Evolutionary conservation across 2,113 vertebrate species (phyloP).

Genomic region (Tiliqua scincoides): DNA sequence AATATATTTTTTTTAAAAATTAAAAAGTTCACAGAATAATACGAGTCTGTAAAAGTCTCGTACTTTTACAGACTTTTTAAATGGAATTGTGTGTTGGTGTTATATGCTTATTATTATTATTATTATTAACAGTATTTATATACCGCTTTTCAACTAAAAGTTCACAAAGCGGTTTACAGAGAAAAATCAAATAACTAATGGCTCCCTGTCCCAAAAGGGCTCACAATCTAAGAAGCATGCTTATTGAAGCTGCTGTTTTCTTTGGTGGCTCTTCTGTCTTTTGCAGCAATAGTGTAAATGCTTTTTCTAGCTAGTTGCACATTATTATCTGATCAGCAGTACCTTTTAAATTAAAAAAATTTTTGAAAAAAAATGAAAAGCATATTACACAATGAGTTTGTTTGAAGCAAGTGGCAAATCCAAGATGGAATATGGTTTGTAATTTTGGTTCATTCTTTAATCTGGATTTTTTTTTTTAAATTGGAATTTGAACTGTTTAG

Average conservation of each 20-base stretch:
- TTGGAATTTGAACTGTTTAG: neutral
- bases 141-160: too few species aligned
- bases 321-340: neutral
- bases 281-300: neutral
- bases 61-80: neutral
- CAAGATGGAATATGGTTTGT: neutral
- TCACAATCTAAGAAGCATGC: too few species aligned
- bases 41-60: too few species aligned
- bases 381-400: neutral
- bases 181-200: too few species aligned
- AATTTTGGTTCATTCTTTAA: neutral
- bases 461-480: too few species aligned
- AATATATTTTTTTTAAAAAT: neutral
- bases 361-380: neutral
- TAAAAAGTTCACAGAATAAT: neutral
- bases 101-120: too few species aligned
- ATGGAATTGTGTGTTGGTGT: neutral
- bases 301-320: neutral
- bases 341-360: neutral
- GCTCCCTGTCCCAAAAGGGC: too few species aligned
- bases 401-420: neutral
- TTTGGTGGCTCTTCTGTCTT: neutral
- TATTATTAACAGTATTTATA: too few species aligned
- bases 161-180: too few species aligned
- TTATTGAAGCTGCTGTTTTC: neutral